Conservation (phyloP, 2,113 vertebrate species). For the Cercopithecus mona region DNA sequence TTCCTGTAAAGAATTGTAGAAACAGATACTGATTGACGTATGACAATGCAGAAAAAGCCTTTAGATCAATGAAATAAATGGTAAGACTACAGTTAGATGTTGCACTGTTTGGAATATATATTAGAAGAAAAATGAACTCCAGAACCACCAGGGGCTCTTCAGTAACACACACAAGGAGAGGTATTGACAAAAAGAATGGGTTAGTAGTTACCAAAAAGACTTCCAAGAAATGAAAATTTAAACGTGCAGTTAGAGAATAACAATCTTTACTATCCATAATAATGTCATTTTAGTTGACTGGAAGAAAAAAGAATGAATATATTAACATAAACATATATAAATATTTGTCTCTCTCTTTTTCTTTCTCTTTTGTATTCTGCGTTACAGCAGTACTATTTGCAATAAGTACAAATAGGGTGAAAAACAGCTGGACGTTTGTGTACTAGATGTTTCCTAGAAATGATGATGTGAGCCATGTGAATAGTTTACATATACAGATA, state of each 20-base stretch:
- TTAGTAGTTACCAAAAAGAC: neutral
- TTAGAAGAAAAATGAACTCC: slow-evolving; percentile 23
- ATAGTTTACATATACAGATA: neutral
- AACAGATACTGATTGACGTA: slow-evolving; percentile 23
- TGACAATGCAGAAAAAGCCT: slow-evolving; percentile 33
- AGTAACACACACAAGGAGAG: neutral
- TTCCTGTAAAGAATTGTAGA: slow-evolving; percentile 38
- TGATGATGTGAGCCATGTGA: neutral
- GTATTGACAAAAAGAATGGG: neutral
- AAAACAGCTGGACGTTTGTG: neutral
- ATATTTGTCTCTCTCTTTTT: neutral
- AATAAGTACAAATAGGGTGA: neutral
- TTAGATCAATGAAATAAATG: slow-evolving; percentile 36
- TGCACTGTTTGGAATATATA: neutral
- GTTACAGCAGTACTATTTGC: neutral
- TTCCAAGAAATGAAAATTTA: slow-evolving; percentile 13
- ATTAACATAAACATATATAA: neutral
- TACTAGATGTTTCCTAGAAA: neutral
- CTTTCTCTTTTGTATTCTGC: neutral
- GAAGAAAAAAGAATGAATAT: neutral
- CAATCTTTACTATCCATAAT: neutral
- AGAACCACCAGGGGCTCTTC: neutral
- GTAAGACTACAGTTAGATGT: neutral
- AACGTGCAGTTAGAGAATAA: neutral
- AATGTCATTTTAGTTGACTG: neutral